A percentile compares a stretch with the other conserved stretches of the same genome.
These are phyloP conservation scores for Halictus rubicundus DNA, from an alignment of 1,140 invertebrate genomes.

Conservation along the genomic window DNA sequence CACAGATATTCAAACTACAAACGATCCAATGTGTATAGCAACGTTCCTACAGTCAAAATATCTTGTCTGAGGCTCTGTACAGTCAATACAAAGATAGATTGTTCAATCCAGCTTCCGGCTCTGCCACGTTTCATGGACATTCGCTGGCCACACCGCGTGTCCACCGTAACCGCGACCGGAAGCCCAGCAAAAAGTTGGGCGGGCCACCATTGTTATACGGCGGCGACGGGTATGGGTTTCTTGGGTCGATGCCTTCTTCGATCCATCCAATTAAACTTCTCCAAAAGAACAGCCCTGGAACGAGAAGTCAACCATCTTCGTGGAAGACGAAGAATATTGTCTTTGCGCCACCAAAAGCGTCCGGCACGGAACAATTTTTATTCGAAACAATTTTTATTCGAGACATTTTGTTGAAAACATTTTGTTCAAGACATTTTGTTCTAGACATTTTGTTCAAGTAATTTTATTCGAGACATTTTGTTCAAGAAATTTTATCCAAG, in stretches of 20 bases:
- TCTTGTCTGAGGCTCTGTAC: too few species aligned
- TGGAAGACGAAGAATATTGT: constrained; percentile 32
- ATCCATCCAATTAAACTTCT: constrained; percentile 59
- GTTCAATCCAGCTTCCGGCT: neutral
- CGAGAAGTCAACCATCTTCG: neutral
- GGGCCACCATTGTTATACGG: constrained; percentile 43
- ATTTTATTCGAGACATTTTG: too few species aligned
- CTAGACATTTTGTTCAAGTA: too few species aligned
- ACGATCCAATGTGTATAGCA: too few species aligned
- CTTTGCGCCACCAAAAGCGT: constrained; percentile 44
- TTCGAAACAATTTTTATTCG: too few species aligned
- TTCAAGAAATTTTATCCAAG: too few species aligned
- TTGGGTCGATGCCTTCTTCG: constrained; percentile 48
- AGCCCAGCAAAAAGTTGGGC: constrained; percentile 37
- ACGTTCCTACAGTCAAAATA: too few species aligned
- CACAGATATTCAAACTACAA: too few species aligned
- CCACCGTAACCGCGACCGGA: neutral
- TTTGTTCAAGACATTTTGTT: too few species aligned
- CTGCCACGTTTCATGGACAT: neutral
- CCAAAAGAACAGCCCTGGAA: neutral
- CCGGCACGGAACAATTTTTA: too few species aligned
- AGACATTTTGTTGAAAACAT: too few species aligned
- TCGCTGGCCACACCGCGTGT: constrained; percentile 12
- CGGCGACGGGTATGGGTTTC: constrained; percentile 12
- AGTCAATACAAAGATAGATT: too few species aligned